Base-by-base conservation (phyloP, 2,797 vertebrate species). In the Channallabes apus region DNA sequence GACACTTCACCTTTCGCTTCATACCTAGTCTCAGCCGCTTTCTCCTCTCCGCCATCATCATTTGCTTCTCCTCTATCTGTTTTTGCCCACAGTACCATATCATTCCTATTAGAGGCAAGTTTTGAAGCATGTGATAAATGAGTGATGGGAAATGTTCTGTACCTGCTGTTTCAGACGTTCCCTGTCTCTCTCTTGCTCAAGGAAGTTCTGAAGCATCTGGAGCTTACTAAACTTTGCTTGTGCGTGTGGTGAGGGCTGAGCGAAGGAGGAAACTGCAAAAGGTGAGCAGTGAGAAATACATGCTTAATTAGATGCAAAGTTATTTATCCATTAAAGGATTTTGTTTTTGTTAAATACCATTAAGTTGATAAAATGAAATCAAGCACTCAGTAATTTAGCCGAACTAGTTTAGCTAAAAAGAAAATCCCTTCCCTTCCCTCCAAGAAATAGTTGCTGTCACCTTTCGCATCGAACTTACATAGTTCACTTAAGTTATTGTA, bases 101-200 rank as follows among this genome's bases (percentile, higher is more conserved):
- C 17, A 67, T 24, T 38, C 38, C 38, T 38, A 38, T 38, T 12
- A 67, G 27, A 84, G 38, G 6, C 20, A 17, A 18, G 7, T 78
- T 6, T 59, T 54, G 62, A 79, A 78, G 17, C 51, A 56, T 20
- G 65, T 4, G 41, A 1, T 56, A 15, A 54, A 72, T 15, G 12
- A 20, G 18, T 65, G 29, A 61, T 38, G 15, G 65, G 32, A 56
- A 67, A n/a, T 9, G 11, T 24, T 38, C 22, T 9, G 89, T 88
- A 98, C 97, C 96, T 99, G 97, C 58, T 94, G 93, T 88, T 91
- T 95, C 87, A 98, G 96, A 76, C 93, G 96, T 86, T 97, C 95
- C 90, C 95, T 96, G 92, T 98, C 97, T 0, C 90, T 92, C 86
- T 96, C 94, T 90, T 97, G 95, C 22, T 90, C 90, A 35, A 91